Evolutionary conservation across 1,140 invertebrate species (phyloP).

Genomic region (Macrocentrus cingulum): DNA sequence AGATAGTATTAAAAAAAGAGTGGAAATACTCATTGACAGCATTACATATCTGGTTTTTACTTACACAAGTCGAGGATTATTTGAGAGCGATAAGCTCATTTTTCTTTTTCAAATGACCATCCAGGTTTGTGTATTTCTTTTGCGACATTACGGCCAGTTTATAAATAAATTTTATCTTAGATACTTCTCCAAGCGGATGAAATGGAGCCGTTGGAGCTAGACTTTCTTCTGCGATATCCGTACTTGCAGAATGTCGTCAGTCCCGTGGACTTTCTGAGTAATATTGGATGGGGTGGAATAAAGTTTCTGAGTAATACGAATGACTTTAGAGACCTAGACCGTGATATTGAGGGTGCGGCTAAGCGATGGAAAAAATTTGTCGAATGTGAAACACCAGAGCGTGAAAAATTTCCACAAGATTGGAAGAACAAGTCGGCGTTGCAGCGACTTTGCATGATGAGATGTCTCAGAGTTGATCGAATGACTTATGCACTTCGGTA

Average conservation of each 20-base stretch:
- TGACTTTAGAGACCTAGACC: conserved; percentile 85
- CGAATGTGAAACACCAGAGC: conserved; percentile 87
- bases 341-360: conserved; percentile 88
- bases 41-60: conserved; percentile 86
- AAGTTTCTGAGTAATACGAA: conserved; percentile 75
- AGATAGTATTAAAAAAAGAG: conserved; percentile 72
- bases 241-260: conserved; percentile 65
- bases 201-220: conserved; percentile 74
- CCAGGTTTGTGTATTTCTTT: conserved; percentile 66
- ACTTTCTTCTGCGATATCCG: conserved; percentile 86
- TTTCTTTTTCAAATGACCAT: conserved; percentile 88
- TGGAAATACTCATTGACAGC: conserved; percentile 80
- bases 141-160: too few species aligned
- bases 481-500: conserved; percentile 75
- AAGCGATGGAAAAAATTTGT: conserved; percentile 93
- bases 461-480: conserved; percentile 85
- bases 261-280: conserved; percentile 84
- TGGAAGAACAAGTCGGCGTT: conserved; percentile 93
- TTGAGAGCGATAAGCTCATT: conserved; percentile 91
- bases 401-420: conserved; percentile 92
- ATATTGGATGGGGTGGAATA: conserved; percentile 85
- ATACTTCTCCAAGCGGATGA: conserved; percentile 70
- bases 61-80: conserved; percentile 88
- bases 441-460: conserved; percentile 89
- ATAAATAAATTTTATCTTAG: conserved; percentile 54